Evolutionary conservation across 2,797 vertebrate genomes (phyloP).

Genomic region (Oryzias dopingdopingensis): DNA sequence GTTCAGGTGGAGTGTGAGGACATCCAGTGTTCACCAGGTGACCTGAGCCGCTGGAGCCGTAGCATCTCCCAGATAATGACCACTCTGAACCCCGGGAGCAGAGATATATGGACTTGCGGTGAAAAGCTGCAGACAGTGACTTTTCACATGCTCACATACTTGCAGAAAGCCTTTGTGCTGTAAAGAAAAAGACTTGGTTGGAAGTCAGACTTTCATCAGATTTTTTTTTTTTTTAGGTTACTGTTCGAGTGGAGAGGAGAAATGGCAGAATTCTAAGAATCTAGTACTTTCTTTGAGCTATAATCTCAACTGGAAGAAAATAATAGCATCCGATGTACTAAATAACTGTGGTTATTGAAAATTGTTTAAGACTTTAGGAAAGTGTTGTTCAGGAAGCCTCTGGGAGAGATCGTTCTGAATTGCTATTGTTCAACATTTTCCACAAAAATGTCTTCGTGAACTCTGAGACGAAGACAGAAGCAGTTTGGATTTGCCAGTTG

Average conservation of each 20-base stretch:
- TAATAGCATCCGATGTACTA: conserved; percentile 6
- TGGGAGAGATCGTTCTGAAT: conserved; percentile 9
- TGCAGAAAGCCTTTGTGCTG: conserved; percentile 56
- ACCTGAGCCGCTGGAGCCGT: conserved; percentile 71
- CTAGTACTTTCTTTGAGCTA: conserved; percentile 14
- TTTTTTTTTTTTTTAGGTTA: conserved; percentile 42
- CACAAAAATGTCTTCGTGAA: background rate
- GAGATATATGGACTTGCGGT: conserved; percentile 48
- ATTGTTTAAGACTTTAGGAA: conserved; percentile 8
- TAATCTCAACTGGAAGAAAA: conserved; percentile 28
- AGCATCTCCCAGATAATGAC: conserved; percentile 76
- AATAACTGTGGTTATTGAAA: conserved; percentile 9
- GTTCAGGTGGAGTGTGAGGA: conserved; percentile 56
- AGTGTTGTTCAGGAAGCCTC: conserved; percentile 2
- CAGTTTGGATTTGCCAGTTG: background rate
- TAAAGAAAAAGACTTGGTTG: conserved; percentile 23
- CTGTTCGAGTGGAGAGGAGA: conserved; percentile 29
- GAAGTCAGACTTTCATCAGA: conserved; percentile 40
- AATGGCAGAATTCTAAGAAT: conserved; percentile 44
- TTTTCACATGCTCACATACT: conserved; percentile 60
- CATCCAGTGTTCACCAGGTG: conserved; percentile 59
- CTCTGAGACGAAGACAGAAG: background rate
- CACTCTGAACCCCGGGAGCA: conserved; percentile 67
- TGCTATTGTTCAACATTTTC: conserved; percentile 2
- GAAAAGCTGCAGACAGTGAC: conserved; percentile 59